Conservation (phyloP, 2,113 vertebrate species). For the Bujurquina vittata region DNA sequence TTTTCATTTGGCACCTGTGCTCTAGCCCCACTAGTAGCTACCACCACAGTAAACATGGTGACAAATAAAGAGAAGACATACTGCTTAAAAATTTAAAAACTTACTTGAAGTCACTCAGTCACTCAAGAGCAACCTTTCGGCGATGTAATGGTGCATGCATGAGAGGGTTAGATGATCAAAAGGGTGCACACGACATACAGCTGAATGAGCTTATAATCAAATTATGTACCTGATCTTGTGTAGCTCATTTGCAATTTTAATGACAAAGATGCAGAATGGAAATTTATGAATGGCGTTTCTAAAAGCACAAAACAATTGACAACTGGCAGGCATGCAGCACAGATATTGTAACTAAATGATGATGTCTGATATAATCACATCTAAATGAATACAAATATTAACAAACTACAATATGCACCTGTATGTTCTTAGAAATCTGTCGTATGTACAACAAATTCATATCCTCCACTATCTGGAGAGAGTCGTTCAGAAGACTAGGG, state of each 20-base stretch:
- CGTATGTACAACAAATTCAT: conserved; percentile 66
- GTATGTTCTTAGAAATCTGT: conserved; percentile 67
- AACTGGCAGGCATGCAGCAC: neutral
- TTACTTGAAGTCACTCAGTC: neutral
- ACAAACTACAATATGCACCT: conserved; percentile 51
- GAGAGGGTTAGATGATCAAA: neutral
- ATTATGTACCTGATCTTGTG: neutral
- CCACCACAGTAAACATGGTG: neutral
- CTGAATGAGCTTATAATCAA: neutral
- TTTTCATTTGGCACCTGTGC: neutral
- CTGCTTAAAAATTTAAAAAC: neutral
- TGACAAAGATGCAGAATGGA: neutral
- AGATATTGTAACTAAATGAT: neutral
- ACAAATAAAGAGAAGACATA: no score
- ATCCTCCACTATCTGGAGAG: conserved; percentile 56
- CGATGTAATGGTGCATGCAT: neutral
- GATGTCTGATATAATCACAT: conserved; percentile 4
- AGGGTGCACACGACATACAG: no score
- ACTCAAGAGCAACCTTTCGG: conserved; percentile 18
- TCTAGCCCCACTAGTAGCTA: neutral
- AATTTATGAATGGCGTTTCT: neutral
- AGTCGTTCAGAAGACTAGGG: conserved; percentile 53
- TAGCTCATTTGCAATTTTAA: neutral
- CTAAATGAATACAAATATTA: conserved; percentile 18
- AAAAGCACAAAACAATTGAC: neutral